Evolutionary conservation across 2,888 invertebrate genomes (phyloP).

Genomic region (Aricia artaxerxes): DNA sequence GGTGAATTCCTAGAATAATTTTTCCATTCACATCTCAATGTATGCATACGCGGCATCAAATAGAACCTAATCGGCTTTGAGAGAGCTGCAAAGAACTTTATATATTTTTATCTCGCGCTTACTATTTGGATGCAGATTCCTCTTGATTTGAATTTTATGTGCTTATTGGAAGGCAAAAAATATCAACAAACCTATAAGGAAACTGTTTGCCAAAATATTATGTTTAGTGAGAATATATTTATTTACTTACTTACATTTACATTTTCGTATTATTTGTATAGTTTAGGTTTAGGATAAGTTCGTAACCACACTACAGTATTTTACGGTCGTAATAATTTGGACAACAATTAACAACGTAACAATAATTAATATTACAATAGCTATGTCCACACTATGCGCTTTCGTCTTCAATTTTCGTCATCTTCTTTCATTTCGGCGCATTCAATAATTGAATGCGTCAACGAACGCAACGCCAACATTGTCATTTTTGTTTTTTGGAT

Average conservation of each 20-base stretch:
- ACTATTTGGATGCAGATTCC: constrained; percentile 3
- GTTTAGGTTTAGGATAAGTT: no score
- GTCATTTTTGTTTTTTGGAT: no score
- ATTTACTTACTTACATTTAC: background rate
- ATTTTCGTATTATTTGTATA: no score
- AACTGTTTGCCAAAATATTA: background rate
- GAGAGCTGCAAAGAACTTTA: constrained; percentile 7
- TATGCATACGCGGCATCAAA: constrained; percentile 31
- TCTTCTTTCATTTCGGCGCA: no score
- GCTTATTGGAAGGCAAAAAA: background rate
- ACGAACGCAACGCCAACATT: no score
- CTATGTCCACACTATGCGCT: no score
- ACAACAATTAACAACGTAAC: no score
- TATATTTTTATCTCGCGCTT: constrained; percentile 19
- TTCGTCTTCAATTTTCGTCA: no score
- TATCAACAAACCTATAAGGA: background rate
- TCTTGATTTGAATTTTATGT: constrained; percentile 33
- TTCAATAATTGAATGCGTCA: no score
- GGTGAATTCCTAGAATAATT: constrained; percentile 35
- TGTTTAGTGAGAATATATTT: background rate
- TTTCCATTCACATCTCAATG: constrained; percentile 31
- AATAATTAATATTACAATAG: no score
- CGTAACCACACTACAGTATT: no score
- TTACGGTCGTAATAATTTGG: no score
- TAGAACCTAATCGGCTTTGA: constrained; percentile 29